These are phyloP conservation scores for Lottia scabra DNA, from an alignment of 2,888 invertebrate species.

Conservation along the genomic window DNA sequence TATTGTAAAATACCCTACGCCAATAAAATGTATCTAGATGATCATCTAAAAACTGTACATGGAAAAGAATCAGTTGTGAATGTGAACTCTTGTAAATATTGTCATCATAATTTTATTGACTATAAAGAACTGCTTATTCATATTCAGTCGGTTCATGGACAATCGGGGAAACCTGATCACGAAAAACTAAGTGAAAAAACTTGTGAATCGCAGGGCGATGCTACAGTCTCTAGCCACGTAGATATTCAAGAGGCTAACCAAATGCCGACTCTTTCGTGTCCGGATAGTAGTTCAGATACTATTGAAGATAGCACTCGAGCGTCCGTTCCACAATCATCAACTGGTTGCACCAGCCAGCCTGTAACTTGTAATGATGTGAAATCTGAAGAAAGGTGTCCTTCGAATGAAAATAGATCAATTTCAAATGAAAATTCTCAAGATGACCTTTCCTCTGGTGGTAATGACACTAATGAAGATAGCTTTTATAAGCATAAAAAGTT, in stretches of 20 bases:
- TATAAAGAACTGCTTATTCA: conserved; percentile 22
- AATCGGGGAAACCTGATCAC: neutral
- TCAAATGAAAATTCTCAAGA: conserved; percentile 18
- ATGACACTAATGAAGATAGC: conserved; percentile 30
- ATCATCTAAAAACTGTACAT: conserved; percentile 26
- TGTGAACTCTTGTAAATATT: neutral
- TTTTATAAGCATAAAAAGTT: conserved; percentile 59
- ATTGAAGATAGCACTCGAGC: neutral
- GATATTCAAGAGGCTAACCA: conserved; percentile 40
- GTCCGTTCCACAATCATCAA: conserved; percentile 6
- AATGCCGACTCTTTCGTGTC: conserved; percentile 46
- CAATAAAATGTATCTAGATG: conserved; percentile 14
- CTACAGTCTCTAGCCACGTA: neutral
- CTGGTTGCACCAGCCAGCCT: conserved; percentile 9
- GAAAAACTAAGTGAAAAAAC: neutral
- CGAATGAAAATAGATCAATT: conserved; percentile 20
- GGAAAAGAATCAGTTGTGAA: neutral
- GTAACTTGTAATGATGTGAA: neutral
- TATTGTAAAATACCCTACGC: conserved; percentile 34
- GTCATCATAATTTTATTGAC: neutral
- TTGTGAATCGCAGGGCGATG: neutral
- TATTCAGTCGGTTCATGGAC: conserved; percentile 24
- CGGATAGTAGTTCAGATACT: conserved; percentile 53
- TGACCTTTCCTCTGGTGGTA: conserved; percentile 20
- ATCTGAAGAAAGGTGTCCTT: conserved; percentile 22